phyloP scores from a whole-genome alignment of 2,113 vertebrate genomes.

The Odocoileus virginianus region DNA sequence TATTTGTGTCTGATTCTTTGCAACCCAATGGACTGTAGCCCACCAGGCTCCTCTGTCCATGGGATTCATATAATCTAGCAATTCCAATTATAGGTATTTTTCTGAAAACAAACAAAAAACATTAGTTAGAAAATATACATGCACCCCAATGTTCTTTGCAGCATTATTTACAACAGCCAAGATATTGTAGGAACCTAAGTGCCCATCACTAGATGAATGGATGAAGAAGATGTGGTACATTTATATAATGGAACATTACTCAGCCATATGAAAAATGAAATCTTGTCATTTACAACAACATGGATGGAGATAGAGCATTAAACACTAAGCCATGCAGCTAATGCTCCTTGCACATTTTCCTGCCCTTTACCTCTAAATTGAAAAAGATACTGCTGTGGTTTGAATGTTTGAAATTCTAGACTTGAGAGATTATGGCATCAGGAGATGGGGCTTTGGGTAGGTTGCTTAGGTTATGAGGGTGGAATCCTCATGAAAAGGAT shows the following conservation, averaged over 20 bases:
- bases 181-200: neutral
- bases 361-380: neutral
- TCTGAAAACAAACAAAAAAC: neutral
- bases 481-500: neutral
- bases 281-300: neutral
- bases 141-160: neutral
- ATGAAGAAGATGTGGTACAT: neutral
- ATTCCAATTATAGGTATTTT: neutral
- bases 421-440: neutral
- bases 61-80: neutral
- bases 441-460: neutral
- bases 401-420: neutral
- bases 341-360: neutral
- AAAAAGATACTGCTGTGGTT: neutral
- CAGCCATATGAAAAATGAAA: neutral
- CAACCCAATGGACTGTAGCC: neutral
- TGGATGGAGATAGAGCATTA: neutral
- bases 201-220: neutral
- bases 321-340: neutral
- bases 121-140: neutral
- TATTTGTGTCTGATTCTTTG: neutral
- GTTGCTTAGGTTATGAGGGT: neutral
- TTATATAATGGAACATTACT: neutral
- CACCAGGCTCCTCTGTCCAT: neutral
- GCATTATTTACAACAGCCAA: neutral